Evolutionary conservation across 2,797 vertebrate species (phyloP).

Genomic region (Lepus townsendii): DNA sequence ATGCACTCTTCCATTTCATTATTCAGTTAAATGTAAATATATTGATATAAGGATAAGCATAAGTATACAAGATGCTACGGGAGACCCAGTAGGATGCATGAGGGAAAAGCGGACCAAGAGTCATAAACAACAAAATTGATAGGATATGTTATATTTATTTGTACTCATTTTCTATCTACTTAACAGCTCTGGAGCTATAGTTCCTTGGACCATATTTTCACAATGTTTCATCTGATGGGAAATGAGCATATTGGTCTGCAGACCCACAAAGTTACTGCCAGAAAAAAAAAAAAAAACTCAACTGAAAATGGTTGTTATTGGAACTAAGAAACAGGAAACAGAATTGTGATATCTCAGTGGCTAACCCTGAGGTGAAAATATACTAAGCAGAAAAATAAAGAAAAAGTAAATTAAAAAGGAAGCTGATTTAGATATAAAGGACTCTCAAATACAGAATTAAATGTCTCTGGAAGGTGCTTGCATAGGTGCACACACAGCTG

Average conservation of each 20-base stretch:
- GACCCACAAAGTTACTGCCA: background rate
- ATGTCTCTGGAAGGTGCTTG: background rate
- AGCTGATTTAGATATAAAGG: background rate
- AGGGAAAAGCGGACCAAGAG: background rate
- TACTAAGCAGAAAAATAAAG: background rate
- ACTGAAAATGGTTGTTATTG: background rate
- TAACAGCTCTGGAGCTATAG: background rate
- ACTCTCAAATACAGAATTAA: background rate
- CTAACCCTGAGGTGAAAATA: conserved; percentile 9
- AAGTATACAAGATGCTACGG: background rate
- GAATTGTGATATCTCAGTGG: background rate
- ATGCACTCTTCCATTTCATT: background rate
- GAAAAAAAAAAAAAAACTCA: background rate
- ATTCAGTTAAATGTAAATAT: background rate
- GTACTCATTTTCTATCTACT: background rate
- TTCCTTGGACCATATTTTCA: background rate
- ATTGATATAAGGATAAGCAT: background rate
- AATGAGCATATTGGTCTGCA: background rate
- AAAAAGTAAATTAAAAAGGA: background rate
- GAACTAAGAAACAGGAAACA: background rate
- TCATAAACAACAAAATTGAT: background rate
- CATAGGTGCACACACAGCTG: accelerated
- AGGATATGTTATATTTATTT: background rate
- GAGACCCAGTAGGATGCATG: background rate
- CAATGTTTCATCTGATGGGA: background rate